Evolutionary conservation across 2,888 invertebrate genomes (phyloP), one percentile per base, ranked within the genome.

Genomic region (Thymelicus acteon): DNA sequence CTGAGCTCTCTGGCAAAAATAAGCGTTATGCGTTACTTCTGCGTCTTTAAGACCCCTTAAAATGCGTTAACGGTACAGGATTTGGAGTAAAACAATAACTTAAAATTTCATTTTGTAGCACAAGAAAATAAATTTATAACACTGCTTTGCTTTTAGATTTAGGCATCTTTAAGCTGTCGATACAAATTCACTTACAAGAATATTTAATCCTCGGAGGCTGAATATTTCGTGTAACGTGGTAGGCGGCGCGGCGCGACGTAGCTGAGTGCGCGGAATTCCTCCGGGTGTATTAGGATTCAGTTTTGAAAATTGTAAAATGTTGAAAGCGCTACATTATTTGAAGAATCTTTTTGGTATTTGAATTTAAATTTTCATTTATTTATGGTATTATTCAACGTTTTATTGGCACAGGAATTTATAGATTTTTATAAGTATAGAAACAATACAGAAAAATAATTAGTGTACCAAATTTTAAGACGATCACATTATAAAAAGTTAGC

Each of bases 261-360:
- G 37, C 52, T 47, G 37, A 13, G 44, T 10, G 19, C 48, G 13
- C 44, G 57, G 19, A 58, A 69, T 24, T 58, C 69, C 69, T 39
- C 48, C 0, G 69, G 63, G 69, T 62, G 57, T 63, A 69, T 69
- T 63, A 63, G 57, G 58, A 63, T 69, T 69, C 69, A 69, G 31
- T 63, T 69, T 62, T 19, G 57, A 63, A 69, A 63, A 63, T 63
- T 57, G 47, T 62, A 68, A 54, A 68, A 63, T 63, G 48, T 61
- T 19, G 48, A 63, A 63, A 4, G 63, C 47, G 15, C 58, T 39
- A 12, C 19, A 0, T 37, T 37, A 57, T 57, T 6, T 49, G 6
- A 7, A 58, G 39, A 37, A 58, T 58, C 54, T 31, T 12, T 58
- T n/a, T 6, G n/a, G 39, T 37, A n/a, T 58, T 37, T 24, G 54